A percentile compares a stretch with the other conserved stretches of the same genome.
Evolutionary conservation across 1,140 invertebrate genomes (phyloP).

Genomic region (Trichonephila clavata): DNA sequence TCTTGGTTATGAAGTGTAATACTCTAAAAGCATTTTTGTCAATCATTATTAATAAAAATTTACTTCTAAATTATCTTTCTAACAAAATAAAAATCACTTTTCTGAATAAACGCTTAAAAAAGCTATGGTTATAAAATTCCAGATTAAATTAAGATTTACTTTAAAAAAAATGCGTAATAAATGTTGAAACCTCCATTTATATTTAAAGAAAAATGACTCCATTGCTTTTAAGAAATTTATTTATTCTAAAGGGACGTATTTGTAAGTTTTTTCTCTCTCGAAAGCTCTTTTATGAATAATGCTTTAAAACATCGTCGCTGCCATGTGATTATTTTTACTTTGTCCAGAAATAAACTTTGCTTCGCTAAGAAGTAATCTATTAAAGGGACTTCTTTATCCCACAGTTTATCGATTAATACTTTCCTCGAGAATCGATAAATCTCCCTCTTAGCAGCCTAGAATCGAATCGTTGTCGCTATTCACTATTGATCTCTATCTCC

Average conservation of each 20-base stretch:
- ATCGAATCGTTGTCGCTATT: slow-evolving; percentile 56
- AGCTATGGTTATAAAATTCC: too few relatives aligned
- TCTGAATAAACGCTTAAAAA: too few relatives aligned
- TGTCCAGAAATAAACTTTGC: not conserved
- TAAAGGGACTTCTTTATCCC: slow-evolving; percentile 2
- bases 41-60: too few relatives aligned
- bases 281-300: not conserved
- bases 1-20: too few relatives aligned
- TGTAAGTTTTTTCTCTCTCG: not conserved
- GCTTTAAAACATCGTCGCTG: not conserved
- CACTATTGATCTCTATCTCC: slow-evolving; percentile 45
- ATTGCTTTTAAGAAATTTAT: too few relatives aligned
- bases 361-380: slow-evolving; percentile 32
- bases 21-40: too few relatives aligned
- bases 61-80: too few relatives aligned
- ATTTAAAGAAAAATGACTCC: too few relatives aligned
- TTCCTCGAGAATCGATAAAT: slow-evolving; percentile 42
- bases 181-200: too few relatives aligned
- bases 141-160: too few relatives aligned
- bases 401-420: slow-evolving; percentile 50
- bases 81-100: too few relatives aligned
- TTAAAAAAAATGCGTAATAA: too few relatives aligned
- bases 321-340: not conserved
- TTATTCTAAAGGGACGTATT: not conserved
- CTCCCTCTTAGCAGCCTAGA: slow-evolving; percentile 26